Evolutionary conservation across 2,888 invertebrate species (phyloP).

Genomic region (Cryptocheilus praepositus): DNA sequence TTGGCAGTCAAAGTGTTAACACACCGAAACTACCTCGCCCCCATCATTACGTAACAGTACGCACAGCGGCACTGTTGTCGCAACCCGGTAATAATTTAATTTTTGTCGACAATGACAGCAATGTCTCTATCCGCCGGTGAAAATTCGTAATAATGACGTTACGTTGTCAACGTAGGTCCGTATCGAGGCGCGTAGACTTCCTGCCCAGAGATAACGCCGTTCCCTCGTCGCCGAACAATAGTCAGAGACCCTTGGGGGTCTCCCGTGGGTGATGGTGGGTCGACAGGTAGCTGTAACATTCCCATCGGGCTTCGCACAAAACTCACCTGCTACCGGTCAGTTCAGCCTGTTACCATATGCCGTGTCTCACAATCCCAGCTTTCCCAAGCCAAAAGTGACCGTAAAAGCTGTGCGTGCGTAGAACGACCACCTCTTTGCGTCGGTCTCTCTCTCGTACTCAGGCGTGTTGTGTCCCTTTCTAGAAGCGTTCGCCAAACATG

Average conservation of each 20-base stretch:
- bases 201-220: conserved; percentile 41
- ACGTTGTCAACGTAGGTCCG: conserved; percentile 33
- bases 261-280: conserved; percentile 39
- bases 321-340: conserved; percentile 70
- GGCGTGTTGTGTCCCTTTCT: too few species aligned
- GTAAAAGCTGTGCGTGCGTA: not conserved
- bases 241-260: conserved; percentile 30
- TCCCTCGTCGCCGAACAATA: conserved; percentile 36
- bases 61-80: too few species aligned
- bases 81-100: too few species aligned
- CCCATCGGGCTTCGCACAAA: conserved; percentile 61
- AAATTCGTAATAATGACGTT: conserved; percentile 42
- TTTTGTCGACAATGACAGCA: too few species aligned
- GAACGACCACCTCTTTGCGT: too few species aligned
- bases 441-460: too few species aligned
- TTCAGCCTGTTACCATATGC: conserved; percentile 60
- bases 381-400: conserved; percentile 46
- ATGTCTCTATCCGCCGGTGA: conserved; percentile 31
- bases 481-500: too few species aligned
- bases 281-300: conserved; percentile 63
- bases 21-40: too few species aligned
- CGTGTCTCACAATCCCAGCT: conserved; percentile 38
- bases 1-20: too few species aligned
- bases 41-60: too few species aligned
- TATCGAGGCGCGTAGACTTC: conserved; percentile 30